phyloP scores from a whole-genome alignment of 2,113 vertebrate species.

The Tringa solitaria region DNA sequence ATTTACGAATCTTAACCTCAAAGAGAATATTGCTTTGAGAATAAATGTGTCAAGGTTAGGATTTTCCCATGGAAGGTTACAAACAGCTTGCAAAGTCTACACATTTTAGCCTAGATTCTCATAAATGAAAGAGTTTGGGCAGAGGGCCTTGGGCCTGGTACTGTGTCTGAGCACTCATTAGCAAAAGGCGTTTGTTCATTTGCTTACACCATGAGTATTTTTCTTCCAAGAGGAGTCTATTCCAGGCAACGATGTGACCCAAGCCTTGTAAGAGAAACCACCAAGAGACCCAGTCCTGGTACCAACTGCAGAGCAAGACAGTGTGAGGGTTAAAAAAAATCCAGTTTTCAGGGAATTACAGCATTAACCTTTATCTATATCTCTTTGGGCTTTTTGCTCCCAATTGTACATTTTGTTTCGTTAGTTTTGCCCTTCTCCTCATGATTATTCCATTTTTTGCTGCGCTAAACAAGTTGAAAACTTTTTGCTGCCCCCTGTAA shows the following conservation, averaged over 20 bases:
- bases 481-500: background rate
- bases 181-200: background rate
- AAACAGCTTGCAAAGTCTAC: background rate
- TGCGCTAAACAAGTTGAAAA: background rate
- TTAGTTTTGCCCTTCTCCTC: background rate
- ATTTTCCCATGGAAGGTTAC: background rate
- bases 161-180: accelerated
- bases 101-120: background rate
- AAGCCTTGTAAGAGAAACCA: background rate
- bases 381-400: background rate
- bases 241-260: background rate
- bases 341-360: background rate
- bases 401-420: background rate
- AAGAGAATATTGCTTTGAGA: background rate
- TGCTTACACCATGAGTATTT: accelerated
- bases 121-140: background rate
- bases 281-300: background rate
- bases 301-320: accelerated
- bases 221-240: background rate
- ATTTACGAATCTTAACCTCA: background rate
- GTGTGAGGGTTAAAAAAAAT: background rate
- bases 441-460: background rate
- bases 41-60: background rate
- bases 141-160: background rate
- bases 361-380: background rate